phyloP scores from a whole-genome alignment of 2,113 vertebrate species.

The Stictonetta naevosa region DNA sequence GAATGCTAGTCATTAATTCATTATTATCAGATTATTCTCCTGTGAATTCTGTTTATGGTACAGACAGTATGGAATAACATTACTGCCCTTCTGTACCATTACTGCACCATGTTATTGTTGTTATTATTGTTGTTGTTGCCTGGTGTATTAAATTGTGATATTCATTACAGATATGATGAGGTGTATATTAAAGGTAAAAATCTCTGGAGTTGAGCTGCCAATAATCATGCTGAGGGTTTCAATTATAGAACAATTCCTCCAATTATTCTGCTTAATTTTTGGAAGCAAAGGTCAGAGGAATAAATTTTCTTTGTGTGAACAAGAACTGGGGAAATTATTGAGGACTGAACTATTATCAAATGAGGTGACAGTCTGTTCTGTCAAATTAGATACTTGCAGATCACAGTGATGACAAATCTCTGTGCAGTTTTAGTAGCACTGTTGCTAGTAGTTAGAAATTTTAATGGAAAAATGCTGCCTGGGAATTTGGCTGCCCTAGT shows the following conservation, averaged over 20 bases:
- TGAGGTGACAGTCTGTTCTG: neutral
- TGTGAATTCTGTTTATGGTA: conserved; percentile 38
- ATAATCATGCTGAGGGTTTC: conserved; percentile 44
- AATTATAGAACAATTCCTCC: conserved; percentile 61
- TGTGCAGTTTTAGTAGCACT: neutral
- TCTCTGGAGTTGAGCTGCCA: conserved; percentile 44
- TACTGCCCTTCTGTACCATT: conserved; percentile 15
- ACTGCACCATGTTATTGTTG: neutral
- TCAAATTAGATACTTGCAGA: neutral
- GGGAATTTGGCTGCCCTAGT: neutral
- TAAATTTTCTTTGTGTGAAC: conserved; percentile 38
- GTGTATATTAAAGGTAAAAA: conserved; percentile 69
- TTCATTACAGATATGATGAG: conserved; percentile 60
- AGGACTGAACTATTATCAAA: neutral
- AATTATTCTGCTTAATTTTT: conserved; percentile 69
- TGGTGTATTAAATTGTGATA: conserved; percentile 53
- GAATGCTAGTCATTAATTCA: conserved; percentile 30
- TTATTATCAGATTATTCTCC: conserved; percentile 47
- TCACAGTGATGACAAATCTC: neutral
- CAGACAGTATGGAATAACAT: conserved; percentile 4
- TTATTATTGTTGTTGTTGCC: conserved; percentile 17
- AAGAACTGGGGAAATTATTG: conserved; percentile 46
- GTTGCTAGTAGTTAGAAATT: neutral
- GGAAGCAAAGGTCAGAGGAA: conserved; percentile 53
- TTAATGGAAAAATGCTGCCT: neutral